phyloP scores from a whole-genome alignment of 2,797 vertebrate species.

The Brachymystax lenok region DNA sequence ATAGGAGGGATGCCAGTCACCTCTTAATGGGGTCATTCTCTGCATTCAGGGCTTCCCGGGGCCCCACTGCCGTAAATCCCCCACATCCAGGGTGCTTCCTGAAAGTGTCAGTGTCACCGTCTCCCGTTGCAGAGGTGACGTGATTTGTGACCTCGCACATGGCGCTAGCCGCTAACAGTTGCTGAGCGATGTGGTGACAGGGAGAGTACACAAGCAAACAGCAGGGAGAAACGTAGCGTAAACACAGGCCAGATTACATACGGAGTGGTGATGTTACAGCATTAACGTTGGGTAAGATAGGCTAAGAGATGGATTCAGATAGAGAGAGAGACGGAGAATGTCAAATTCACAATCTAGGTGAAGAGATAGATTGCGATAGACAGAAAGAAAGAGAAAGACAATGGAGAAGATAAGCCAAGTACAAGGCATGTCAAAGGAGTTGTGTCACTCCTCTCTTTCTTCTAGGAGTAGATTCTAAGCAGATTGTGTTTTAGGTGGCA shows the following conservation, averaged over 20 bases:
- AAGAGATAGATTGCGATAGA: conserved; percentile 3
- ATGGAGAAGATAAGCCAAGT: conserved; percentile 42
- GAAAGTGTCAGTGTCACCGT: conserved; percentile 52
- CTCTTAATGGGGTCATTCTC: conserved; percentile 23
- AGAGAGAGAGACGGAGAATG: background rate
- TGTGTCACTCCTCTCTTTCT: no score
- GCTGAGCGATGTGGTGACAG: conserved; percentile 14
- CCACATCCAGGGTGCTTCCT: conserved; percentile 68
- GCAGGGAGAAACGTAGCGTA: background rate
- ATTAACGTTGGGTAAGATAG: background rate
- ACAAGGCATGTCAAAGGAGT: conserved; percentile 9
- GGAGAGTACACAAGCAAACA: background rate
- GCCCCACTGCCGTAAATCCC: conserved; percentile 56
- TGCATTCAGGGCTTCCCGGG: conserved; percentile 38
- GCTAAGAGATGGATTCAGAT: conserved; percentile 4
- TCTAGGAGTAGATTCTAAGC: no score
- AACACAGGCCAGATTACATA: background rate
- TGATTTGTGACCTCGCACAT: conserved; percentile 76
- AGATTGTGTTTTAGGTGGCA: conserved; percentile 36
- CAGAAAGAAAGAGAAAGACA: conserved; percentile 22
- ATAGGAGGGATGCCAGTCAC: background rate
- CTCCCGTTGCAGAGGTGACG: conserved; percentile 53
- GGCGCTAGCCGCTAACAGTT: conserved; percentile 51
- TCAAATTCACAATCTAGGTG: no score
- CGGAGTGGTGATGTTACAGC: background rate